phyloP scores from a whole-genome alignment of 2,888 invertebrate species.

The Leptothorax acervorum region DNA sequence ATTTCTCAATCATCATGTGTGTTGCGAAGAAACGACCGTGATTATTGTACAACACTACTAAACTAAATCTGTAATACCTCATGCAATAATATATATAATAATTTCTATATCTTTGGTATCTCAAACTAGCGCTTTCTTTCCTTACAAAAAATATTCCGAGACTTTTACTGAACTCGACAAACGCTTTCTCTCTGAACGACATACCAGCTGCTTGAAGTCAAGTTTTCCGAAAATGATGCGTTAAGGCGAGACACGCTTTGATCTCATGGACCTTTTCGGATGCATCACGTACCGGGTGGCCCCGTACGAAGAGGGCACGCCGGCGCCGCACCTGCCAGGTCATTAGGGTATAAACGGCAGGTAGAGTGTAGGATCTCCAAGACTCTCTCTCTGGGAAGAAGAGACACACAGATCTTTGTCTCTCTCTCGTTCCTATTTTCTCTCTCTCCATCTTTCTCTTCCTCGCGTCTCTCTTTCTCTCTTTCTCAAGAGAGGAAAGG shows the following conservation, averaged over 20 bases:
- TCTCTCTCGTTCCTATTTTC: constrained; percentile 12
- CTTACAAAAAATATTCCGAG: background rate
- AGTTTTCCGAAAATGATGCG: constrained; percentile 30
- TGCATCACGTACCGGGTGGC: constrained; percentile 75
- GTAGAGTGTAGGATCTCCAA: constrained; percentile 75
- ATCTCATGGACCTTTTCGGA: constrained; percentile 71
- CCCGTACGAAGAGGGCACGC: constrained; percentile 65
- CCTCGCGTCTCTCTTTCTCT: background rate
- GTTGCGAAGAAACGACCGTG: background rate
- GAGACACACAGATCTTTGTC: constrained; percentile 64
- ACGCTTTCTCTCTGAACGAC: background rate
- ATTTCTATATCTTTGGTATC: background rate
- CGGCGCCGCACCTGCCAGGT: constrained; percentile 83
- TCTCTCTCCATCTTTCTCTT: constrained; percentile 8
- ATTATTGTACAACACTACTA: background rate
- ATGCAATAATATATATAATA: background rate
- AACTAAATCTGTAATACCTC: background rate
- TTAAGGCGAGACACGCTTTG: constrained; percentile 46
- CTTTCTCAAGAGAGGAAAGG: constrained; percentile 41
- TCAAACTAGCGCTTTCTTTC: background rate
- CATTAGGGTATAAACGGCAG: constrained; percentile 84
- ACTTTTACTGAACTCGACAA: background rate
- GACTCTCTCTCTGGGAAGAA: constrained; percentile 55
- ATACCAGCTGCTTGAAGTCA: constrained; percentile 7
- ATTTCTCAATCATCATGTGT: constrained; percentile 1